A percentile compares a stretch with the other conserved stretches of the same genome.
Evolutionary conservation across 2,797 vertebrate genomes (phyloP).

Genomic region (Ctenochaetus hawaiiensis): DNA sequence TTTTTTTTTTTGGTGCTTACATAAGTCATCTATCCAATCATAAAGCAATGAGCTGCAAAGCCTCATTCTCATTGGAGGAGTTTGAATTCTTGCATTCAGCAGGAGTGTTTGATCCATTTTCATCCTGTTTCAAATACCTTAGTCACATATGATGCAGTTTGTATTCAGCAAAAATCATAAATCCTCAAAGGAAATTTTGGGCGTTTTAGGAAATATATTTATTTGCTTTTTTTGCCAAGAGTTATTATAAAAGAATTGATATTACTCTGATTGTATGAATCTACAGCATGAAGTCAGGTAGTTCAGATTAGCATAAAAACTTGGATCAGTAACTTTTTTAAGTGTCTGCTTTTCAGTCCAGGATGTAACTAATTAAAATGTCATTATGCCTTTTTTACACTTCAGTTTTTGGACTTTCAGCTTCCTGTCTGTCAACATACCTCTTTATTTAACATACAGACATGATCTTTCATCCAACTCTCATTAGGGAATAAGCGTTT

Average conservation of each 20-base stretch:
- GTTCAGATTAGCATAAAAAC: not conserved
- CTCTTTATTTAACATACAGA: not conserved
- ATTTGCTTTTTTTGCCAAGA: not conserved
- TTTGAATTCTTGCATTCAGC: not conserved
- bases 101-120: not conserved
- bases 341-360: not conserved
- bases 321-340: not conserved
- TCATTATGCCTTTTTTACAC: not conserved
- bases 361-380: too few species aligned
- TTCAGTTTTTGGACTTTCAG: not conserved
- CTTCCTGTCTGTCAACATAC: not conserved
- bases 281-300: not conserved
- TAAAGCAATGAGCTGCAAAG: not conserved
- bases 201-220: not conserved
- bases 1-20: not conserved
- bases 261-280: not conserved
- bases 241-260: too few species aligned
- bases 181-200: not conserved
- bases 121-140: not conserved
- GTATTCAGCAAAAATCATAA: not conserved
- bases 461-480: not conserved
- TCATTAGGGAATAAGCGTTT: not conserved
- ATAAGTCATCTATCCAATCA: not conserved
- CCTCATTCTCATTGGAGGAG: not conserved
- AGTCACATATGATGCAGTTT: not conserved